A percentile compares a stretch with the other conserved stretches of the same genome.
Conservation (phyloP, 2,113 vertebrate genomes). For the Phaethornis superciliosus region DNA sequence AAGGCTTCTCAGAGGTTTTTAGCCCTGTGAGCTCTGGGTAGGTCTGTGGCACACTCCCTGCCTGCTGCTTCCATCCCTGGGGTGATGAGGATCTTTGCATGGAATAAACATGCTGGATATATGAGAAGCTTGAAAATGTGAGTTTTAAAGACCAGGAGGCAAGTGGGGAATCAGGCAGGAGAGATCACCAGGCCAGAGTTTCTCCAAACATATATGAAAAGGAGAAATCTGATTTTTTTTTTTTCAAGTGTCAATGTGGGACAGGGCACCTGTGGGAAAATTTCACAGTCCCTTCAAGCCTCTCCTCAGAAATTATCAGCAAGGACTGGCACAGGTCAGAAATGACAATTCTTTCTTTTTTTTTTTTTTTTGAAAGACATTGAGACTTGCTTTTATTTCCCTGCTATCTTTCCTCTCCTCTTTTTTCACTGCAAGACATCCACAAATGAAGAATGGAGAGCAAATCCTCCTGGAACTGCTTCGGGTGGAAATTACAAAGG, state of each 20-base stretch:
- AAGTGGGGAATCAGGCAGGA: background rate
- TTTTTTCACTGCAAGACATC: background rate
- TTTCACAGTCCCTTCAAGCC: background rate
- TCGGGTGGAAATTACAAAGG: background rate
- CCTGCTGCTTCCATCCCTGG: background rate
- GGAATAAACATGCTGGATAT: background rate
- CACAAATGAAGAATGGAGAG: background rate
- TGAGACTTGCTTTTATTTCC: background rate
- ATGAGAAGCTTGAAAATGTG: background rate
- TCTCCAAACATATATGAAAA: background rate
- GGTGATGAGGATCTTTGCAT: background rate
- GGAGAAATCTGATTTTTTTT: background rate
- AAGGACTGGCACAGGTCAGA: background rate
- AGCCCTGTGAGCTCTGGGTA: background rate
- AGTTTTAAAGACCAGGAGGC: background rate
- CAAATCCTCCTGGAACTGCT: background rate
- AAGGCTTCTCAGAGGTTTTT: background rate
- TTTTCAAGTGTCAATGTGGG: background rate
- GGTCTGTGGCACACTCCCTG: background rate
- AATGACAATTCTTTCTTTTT: background rate
- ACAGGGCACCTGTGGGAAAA: rapidly evolving
- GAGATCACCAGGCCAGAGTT: background rate
- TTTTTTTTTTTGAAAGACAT: background rate
- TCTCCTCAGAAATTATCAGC: background rate
- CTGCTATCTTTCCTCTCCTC: background rate